A percentile compares a stretch with the other conserved stretches of the same genome.
Conservation (phyloP, 2,888 invertebrate genomes). For the Sphecodes monilicornis region DNA sequence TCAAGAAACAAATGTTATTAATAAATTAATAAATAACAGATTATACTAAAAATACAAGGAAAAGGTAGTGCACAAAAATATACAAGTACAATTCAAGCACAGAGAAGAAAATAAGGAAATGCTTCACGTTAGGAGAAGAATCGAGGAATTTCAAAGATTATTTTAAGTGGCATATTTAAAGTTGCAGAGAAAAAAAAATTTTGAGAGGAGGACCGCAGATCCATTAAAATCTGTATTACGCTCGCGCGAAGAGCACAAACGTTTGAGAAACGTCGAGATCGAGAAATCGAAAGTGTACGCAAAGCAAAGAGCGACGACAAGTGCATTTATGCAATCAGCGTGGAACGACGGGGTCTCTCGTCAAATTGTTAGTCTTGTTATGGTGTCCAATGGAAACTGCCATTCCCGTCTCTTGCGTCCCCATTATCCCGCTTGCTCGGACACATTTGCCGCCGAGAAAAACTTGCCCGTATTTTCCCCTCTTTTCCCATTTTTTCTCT, state of each 20-base stretch:
- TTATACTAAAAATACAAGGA: no score
- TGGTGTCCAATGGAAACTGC: slow-evolving; percentile 66
- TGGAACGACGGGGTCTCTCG: slow-evolving; percentile 30
- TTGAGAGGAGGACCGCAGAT: background rate
- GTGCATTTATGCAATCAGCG: slow-evolving; percentile 38
- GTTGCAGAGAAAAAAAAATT: background rate
- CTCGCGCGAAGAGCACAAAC: background rate
- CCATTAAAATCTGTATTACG: background rate
- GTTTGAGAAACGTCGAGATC: background rate
- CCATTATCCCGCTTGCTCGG: slow-evolving; percentile 61
- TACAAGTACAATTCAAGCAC: no score
- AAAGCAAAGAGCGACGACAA: background rate
- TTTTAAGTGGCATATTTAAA: background rate
- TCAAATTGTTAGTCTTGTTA: slow-evolving; percentile 73
- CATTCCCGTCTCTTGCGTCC: slow-evolving; percentile 45
- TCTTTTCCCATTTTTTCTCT: background rate
- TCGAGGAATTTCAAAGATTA: no score
- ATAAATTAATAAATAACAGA: no score
- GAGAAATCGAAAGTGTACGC: slow-evolving; percentile 40
- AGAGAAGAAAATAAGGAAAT: no score
- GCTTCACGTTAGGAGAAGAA: no score
- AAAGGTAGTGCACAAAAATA: no score
- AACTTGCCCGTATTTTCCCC: slow-evolving; percentile 5
- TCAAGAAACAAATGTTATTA: no score
- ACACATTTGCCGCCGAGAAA: slow-evolving; percentile 45